A percentile compares a stretch with the other conserved stretches of the same genome.
These are phyloP conservation scores for Fistularia tabacaria DNA, from an alignment of 2,797 vertebrate genomes.

Conservation along the genomic window DNA sequence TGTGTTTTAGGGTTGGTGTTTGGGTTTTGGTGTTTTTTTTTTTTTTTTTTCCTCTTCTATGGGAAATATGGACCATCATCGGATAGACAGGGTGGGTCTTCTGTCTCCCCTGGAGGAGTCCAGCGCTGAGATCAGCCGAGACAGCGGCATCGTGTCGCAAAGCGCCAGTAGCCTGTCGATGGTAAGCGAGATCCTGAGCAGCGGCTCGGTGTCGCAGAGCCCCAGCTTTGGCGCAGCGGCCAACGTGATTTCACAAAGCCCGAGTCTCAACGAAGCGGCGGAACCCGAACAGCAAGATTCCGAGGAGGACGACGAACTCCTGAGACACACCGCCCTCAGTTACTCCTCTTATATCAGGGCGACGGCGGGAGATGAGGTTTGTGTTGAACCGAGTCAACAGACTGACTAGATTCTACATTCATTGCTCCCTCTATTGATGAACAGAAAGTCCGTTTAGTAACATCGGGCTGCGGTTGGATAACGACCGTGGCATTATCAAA, in stretches of 20 bases:
- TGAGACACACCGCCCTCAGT: slow-evolving; percentile 67
- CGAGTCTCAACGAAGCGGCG: slow-evolving; percentile 54
- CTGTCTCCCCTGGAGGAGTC: slow-evolving; percentile 73
- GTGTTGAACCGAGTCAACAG: neutral
- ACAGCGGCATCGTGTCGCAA: slow-evolving; percentile 92
- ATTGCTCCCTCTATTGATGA: no score
- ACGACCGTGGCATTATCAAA: no score
- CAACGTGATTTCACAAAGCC: slow-evolving; percentile 58
- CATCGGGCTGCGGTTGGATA: no score
- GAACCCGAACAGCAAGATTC: slow-evolving; percentile 33
- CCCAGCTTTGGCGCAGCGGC: slow-evolving; percentile 82
- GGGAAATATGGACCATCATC: slow-evolving; percentile 69
- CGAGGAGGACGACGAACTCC: slow-evolving; percentile 66
- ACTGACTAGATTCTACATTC: no score
- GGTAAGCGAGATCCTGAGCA: slow-evolving; percentile 78
- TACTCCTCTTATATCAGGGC: slow-evolving; percentile 80
- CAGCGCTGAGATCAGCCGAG: slow-evolving; percentile 75
- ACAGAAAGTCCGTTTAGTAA: no score
- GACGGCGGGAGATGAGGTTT: slow-evolving; percentile 79
- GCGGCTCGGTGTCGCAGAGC: slow-evolving; percentile 87
- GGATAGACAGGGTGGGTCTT: slow-evolving; percentile 69
- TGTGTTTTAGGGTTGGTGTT: no score
- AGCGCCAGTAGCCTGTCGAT: slow-evolving; percentile 88
- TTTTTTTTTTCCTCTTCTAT: slow-evolving; percentile 1
- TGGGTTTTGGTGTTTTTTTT: no score